Percentiles rank a stretch among this genome's conserved stretches.
These are phyloP conservation scores for Patella ulyssiponensis DNA, from an alignment of 2,888 invertebrate species.

Conservation along the genomic window DNA sequence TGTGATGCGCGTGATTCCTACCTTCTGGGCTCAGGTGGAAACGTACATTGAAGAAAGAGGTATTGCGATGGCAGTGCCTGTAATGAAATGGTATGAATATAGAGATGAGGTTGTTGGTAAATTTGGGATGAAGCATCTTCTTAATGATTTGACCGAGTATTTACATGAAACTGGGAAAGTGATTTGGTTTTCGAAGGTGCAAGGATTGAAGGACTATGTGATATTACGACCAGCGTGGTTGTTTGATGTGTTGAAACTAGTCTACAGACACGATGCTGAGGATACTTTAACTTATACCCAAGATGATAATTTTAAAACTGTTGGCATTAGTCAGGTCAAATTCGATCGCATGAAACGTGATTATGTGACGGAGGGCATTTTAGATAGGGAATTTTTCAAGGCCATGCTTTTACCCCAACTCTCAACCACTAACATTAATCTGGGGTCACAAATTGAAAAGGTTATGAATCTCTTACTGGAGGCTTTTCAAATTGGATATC, in stretches of 20 bases:
- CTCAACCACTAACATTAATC: slow-evolving; percentile 49
- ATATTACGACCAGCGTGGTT: slow-evolving; percentile 68
- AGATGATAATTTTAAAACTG: slow-evolving; percentile 58
- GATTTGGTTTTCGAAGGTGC: slow-evolving; percentile 61
- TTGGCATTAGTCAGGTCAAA: slow-evolving; percentile 42
- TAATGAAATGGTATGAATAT: slow-evolving; percentile 62
- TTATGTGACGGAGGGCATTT: slow-evolving; percentile 55
- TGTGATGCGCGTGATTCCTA: slow-evolving; percentile 65
- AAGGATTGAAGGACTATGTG: slow-evolving; percentile 54
- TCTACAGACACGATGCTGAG: slow-evolving; percentile 62
- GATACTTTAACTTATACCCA: slow-evolving; percentile 48
- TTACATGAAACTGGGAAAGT: slow-evolving; percentile 68
- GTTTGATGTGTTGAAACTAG: slow-evolving; percentile 59
- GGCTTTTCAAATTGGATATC: slow-evolving; percentile 61
- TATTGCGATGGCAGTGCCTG: slow-evolving; percentile 60
- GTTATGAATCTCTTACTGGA: background rate
- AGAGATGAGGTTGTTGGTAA: slow-evolving; percentile 58
- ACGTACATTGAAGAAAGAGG: slow-evolving; percentile 64
- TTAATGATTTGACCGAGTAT: slow-evolving; percentile 63
- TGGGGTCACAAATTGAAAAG: background rate
- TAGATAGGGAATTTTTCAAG: slow-evolving; percentile 63
- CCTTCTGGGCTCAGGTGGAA: slow-evolving; percentile 69
- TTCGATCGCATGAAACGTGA: slow-evolving; percentile 59
- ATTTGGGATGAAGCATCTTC: slow-evolving; percentile 68
- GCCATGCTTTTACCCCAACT: slow-evolving; percentile 55